These are phyloP conservation scores for Heteromyza rotundicornis DNA, from an alignment of 2,888 invertebrate species.

Conservation along the genomic window DNA sequence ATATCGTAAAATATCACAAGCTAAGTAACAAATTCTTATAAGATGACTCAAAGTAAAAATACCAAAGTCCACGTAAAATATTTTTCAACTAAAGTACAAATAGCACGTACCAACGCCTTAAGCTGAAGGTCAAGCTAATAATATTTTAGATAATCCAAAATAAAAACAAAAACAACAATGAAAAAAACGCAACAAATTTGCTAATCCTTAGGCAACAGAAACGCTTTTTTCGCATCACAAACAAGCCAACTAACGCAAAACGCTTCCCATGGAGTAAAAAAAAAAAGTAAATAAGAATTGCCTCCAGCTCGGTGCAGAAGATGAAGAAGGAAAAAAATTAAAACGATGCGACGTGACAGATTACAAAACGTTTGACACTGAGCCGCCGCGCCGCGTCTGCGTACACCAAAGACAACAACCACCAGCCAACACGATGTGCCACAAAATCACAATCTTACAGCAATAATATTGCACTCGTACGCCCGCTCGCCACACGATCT, in stretches of 20 bases:
- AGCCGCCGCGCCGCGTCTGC: conserved; percentile 30
- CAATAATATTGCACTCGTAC: background rate
- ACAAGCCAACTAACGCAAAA: too few species aligned
- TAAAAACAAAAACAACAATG: conserved; percentile 24
- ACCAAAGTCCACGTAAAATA: background rate
- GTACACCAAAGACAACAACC: conserved; percentile 18
- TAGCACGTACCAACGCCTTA: conserved; percentile 30
- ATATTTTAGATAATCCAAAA: conserved; percentile 53
- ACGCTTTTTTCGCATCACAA: too few species aligned
- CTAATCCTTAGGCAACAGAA: too few species aligned
- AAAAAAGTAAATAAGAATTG: too few species aligned
- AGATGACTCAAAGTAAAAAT: background rate
- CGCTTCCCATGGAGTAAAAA: too few species aligned
- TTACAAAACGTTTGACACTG: conserved; percentile 59
- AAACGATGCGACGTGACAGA: conserved; percentile 62
- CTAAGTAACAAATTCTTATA: background rate
- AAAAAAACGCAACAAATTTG: conserved; percentile 17
- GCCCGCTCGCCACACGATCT: background rate
- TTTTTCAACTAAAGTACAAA: conserved; percentile 28
- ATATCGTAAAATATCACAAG: too few species aligned
- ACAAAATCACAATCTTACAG: background rate
- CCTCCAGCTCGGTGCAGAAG: background rate
- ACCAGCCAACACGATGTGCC: background rate
- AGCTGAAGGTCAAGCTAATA: conserved; percentile 56
- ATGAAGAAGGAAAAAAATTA: conserved; percentile 42